A percentile compares a stretch with the other conserved stretches of the same genome.
Evolutionary conservation across 2,888 invertebrate species (phyloP).

Genomic region (Pyralis farinalis): DNA sequence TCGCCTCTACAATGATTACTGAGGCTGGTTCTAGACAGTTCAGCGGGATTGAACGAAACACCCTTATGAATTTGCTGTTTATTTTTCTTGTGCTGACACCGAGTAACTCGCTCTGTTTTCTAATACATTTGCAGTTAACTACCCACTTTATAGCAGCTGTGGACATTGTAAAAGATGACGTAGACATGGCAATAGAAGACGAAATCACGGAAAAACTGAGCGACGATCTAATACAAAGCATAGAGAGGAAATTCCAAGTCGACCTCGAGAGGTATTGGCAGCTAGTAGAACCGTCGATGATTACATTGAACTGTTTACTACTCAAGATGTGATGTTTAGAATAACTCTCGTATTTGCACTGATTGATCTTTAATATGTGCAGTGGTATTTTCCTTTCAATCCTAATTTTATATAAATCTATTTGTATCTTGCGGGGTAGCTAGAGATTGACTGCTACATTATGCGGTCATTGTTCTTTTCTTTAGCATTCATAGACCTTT

Average conservation of each 20-base stretch:
- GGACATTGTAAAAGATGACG: conserved; percentile 47
- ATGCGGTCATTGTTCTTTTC: too few species aligned
- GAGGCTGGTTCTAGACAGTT: too few species aligned
- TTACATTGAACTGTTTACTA: neutral
- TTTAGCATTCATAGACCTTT: too few species aligned
- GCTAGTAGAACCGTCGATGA: neutral
- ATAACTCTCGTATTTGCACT: conserved; percentile 1
- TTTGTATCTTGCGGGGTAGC: too few species aligned
- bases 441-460: too few species aligned
- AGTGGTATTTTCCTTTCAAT: neutral
- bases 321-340: conserved; percentile 4
- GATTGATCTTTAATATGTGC: neutral
- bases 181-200: conserved; percentile 66
- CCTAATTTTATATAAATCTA: too few species aligned
- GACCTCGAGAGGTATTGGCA: conserved; percentile 57
- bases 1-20: too few species aligned
- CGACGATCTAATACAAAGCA: conserved; percentile 61
- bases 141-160: conserved; percentile 26
- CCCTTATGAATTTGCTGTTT: too few species aligned
- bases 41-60: too few species aligned
- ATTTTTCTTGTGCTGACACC: too few species aligned
- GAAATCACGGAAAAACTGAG: conserved; percentile 62
- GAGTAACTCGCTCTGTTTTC: too few species aligned
- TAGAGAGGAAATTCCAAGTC: conserved; percentile 68
- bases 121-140: neutral